Conservation (phyloP, 2,113 vertebrate species). For the Cettia cetti region DNA sequence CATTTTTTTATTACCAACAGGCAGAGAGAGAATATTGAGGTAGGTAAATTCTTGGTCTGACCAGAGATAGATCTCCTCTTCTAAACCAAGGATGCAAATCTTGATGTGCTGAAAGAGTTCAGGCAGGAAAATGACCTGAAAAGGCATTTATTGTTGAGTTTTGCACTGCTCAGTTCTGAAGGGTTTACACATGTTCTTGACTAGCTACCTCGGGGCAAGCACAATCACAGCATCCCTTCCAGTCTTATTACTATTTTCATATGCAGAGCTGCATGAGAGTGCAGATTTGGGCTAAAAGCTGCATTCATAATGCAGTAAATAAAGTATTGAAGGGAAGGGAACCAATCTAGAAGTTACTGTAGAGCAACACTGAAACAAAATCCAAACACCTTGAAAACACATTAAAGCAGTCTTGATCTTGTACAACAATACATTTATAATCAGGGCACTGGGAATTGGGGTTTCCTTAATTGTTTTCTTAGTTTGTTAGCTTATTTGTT, state of each 20-base stretch:
- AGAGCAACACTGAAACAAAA: not conserved
- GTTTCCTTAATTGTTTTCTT: not conserved
- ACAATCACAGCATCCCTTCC: not conserved
- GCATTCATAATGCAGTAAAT: not conserved
- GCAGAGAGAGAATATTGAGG: not conserved
- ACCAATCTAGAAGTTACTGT: not conserved
- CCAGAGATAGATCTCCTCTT: not conserved
- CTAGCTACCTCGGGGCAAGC: not conserved
- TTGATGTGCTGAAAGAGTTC: not conserved
- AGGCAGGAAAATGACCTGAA: not conserved
- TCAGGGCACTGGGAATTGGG: not conserved
- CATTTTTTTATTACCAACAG: not conserved
- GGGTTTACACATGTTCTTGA: not conserved
- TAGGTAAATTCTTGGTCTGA: not conserved
- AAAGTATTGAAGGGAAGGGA: not conserved
- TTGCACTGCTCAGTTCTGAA: not conserved
- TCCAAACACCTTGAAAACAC: not conserved
- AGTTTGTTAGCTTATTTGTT: not conserved
- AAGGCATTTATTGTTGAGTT: not conserved
- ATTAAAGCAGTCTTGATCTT: not conserved
- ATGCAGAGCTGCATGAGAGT: conserved; percentile 5
- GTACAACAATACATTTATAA: not conserved
- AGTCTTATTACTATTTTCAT: conserved; percentile 14
- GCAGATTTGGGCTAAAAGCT: conserved; percentile 36
- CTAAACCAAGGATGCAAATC: not conserved